Evolutionary conservation across 2,113 vertebrate genomes (phyloP).

Genomic region (Tyrannus savana): DNA sequence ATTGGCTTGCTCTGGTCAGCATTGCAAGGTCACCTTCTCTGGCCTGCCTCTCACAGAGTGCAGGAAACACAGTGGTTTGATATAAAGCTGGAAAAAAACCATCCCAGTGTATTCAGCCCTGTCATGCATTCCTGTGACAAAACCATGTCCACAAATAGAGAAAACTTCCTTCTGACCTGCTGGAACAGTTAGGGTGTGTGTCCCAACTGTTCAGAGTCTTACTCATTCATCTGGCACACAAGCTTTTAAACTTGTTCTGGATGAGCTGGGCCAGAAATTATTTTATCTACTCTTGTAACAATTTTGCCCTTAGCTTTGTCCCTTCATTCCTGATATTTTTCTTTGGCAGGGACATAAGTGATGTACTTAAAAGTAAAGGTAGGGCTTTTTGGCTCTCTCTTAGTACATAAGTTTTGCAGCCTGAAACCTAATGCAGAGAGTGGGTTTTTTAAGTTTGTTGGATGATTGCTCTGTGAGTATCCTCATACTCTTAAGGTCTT

Average conservation of each 20-base stretch:
- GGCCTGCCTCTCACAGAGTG: neutral
- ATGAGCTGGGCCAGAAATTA: neutral
- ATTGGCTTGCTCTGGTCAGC: neutral
- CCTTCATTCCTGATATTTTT: neutral
- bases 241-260: neutral
- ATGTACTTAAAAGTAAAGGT: neutral
- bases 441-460: neutral
- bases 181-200: neutral
- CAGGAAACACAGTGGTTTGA: neutral
- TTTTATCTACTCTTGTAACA: neutral
- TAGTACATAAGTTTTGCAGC: neutral
- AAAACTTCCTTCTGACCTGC: neutral
- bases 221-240: neutral
- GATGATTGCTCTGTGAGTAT: neutral
- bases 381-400: neutral
- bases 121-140: neutral
- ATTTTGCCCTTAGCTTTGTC: neutral
- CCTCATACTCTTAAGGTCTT: neutral
- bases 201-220: neutral
- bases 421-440: neutral
- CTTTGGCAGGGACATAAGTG: fast-evolving
- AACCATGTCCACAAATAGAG: neutral
- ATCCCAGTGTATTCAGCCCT: neutral
- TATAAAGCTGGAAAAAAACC: neutral
- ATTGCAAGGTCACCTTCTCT: neutral